phyloP scores from a whole-genome alignment of 2,888 invertebrate genomes.

The Catocala fraxini region DNA sequence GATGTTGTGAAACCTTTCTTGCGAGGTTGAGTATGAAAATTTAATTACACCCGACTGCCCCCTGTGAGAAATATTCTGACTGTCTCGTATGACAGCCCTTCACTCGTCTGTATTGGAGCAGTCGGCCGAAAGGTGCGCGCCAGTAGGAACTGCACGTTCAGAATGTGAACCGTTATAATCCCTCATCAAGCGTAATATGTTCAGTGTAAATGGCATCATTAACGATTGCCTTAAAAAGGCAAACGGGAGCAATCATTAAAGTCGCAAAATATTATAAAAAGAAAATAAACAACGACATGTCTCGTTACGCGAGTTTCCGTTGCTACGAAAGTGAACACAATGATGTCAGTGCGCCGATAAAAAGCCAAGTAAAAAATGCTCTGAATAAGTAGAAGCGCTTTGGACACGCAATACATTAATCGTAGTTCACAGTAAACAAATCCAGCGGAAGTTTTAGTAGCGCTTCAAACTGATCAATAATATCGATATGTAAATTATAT shows the following conservation, averaged over 20 bases:
- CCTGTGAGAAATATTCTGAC: conserved; percentile 76
- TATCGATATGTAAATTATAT: conserved; percentile 60
- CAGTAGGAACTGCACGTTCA: conserved; percentile 61
- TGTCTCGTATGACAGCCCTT: conserved; percentile 83
- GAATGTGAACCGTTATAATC: conserved; percentile 81
- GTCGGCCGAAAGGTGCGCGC: conserved; percentile 65
- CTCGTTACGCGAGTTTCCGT: conserved; percentile 85
- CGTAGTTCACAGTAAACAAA: conserved; percentile 58
- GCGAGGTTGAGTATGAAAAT: conserved; percentile 64
- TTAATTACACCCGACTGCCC: conserved; percentile 73
- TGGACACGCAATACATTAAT: conserved; percentile 66
- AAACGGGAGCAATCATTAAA: conserved; percentile 85
- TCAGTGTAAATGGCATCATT: conserved; percentile 85
- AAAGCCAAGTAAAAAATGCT: conserved; percentile 78
- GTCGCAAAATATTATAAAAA: conserved; percentile 82
- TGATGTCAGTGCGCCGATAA: conserved; percentile 79
- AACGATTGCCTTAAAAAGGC: conserved; percentile 85
- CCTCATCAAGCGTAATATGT: conserved; percentile 80
- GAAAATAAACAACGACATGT: conserved; percentile 76
- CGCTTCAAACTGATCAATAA: conserved; percentile 56
- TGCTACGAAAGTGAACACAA: conserved; percentile 85
- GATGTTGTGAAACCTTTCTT: conserved; percentile 63
- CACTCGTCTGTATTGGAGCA: conserved; percentile 67
- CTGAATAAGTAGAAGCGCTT: conserved; percentile 75
- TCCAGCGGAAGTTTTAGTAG: conserved; percentile 66